phyloP scores from a whole-genome alignment of 2,888 invertebrate genomes.

The Linnaemya vulpina region DNA sequence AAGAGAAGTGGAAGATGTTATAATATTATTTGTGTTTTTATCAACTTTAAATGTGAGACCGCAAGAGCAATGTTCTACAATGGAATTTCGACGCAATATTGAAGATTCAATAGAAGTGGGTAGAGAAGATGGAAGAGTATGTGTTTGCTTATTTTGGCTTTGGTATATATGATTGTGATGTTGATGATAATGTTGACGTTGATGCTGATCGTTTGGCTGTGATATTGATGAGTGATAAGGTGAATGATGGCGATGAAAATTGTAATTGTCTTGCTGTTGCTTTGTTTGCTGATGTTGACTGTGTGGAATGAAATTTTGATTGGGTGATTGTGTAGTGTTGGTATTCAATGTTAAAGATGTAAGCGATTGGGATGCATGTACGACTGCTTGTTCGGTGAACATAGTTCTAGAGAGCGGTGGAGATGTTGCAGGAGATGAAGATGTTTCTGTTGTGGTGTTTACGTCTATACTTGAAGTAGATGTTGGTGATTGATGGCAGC shows the following conservation, averaged over 20 bases:
- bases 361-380: conserved; percentile 75
- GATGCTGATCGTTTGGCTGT: conserved; percentile 42
- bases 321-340: conserved; percentile 51
- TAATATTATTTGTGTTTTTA: conserved; percentile 65
- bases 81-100: conserved; percentile 61
- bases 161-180: conserved; percentile 44
- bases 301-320: conserved; percentile 41
- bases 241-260: conserved; percentile 53
- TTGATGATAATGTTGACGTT: conserved; percentile 47
- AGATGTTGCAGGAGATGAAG: conserved; percentile 73
- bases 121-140: conserved; percentile 60
- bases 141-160: conserved; percentile 52
- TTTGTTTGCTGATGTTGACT: conserved; percentile 44
- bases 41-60: conserved; percentile 78
- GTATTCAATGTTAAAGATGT: conserved; percentile 68
- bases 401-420: conserved; percentile 75
- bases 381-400: conserved; percentile 78
- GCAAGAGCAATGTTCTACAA: conserved; percentile 79
- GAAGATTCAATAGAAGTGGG: conserved; percentile 53
- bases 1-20: conserved; percentile 61
- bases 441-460: conserved; percentile 69
- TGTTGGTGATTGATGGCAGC: conserved; percentile 79
- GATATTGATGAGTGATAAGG: conserved; percentile 33
- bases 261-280: conserved; percentile 34
- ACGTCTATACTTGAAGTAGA: conserved; percentile 71